phyloP scores from a whole-genome alignment of 2,113 vertebrate species.

The Pogona vitticeps region DNA sequence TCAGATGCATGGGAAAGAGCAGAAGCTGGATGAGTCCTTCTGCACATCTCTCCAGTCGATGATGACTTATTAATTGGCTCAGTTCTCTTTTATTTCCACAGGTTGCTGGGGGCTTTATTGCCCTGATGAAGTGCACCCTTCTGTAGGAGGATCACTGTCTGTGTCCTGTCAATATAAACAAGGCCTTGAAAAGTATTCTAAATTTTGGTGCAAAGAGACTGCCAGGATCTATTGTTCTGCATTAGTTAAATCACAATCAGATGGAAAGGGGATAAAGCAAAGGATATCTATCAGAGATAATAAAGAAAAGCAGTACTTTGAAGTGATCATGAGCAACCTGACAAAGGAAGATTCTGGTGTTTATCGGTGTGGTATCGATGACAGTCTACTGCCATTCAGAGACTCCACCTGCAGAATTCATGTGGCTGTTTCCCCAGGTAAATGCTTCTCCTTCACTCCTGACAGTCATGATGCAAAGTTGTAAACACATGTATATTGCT shows the following conservation, averaged over 20 bases:
- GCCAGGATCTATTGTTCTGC: rapidly evolving
- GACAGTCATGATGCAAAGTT: neutral
- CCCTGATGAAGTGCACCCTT: rapidly evolving
- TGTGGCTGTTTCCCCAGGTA: conserved; percentile 19
- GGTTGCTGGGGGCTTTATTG: conserved; percentile 12
- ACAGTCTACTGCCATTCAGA: rapidly evolving
- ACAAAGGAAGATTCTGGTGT: rapidly evolving
- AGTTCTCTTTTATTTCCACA: conserved; percentile 5
- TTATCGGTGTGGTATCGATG: conserved; percentile 20
- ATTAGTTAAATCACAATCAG: neutral
- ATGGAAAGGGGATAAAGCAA: neutral
- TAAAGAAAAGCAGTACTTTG: rapidly evolving
- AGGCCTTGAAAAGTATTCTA: conserved; percentile 2
- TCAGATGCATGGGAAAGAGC: too few species aligned
- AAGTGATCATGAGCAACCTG: neutral
- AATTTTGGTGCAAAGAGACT: conserved; percentile 39
- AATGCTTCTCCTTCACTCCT: rapidly evolving
- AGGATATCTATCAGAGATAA: conserved; percentile 47
- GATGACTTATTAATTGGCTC: neutral
- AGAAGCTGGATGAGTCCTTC: too few species aligned
- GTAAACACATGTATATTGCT: rapidly evolving
- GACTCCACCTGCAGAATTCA: rapidly evolving
- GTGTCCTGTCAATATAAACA: conserved; percentile 46
- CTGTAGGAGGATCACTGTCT: neutral
- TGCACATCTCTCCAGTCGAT: too few species aligned